Evolutionary conservation across 1,140 invertebrate genomes (phyloP).

Genomic region (Subanguina moxae): DNA sequence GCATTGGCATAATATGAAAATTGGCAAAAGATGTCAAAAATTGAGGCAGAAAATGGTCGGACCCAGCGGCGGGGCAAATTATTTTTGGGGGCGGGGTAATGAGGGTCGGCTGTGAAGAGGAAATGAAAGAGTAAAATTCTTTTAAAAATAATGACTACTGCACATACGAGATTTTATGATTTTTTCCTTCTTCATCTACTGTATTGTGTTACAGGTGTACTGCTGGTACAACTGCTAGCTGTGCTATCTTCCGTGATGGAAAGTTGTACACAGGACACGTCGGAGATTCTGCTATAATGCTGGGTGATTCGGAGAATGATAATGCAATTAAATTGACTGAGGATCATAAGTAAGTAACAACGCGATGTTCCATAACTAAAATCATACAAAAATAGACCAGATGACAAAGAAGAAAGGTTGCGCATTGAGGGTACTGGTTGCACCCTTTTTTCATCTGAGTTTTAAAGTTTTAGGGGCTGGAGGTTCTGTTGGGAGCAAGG

Average conservation of each 20-base stretch:
- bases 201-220: slow-evolving; percentile 20
- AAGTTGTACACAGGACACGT: slow-evolving; percentile 39
- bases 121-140: too few species aligned
- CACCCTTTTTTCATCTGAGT: not conserved
- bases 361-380: too few species aligned
- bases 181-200: slow-evolving; percentile 5
- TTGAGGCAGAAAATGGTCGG: too few species aligned
- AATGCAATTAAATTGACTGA: slow-evolving; percentile 22
- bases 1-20: too few species aligned
- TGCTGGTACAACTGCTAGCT: slow-evolving; percentile 32
- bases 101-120: too few species aligned
- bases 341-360: slow-evolving; percentile 36
- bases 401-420: slow-evolving; percentile 15
- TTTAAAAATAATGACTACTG: too few species aligned
- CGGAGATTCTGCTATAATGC: slow-evolving; percentile 31
- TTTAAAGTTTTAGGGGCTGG: not conserved
- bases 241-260: slow-evolving; percentile 29
- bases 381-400: too few species aligned
- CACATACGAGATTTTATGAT: too few species aligned
- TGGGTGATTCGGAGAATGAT: slow-evolving; percentile 5
- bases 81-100: too few species aligned
- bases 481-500: not conserved
- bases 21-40: too few species aligned
- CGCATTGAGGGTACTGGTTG: slow-evolving; percentile 24
- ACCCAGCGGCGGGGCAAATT: too few species aligned